These are phyloP conservation scores for Phyto melanocephala DNA, from an alignment of 2,888 invertebrate species.

Conservation along the genomic window DNA sequence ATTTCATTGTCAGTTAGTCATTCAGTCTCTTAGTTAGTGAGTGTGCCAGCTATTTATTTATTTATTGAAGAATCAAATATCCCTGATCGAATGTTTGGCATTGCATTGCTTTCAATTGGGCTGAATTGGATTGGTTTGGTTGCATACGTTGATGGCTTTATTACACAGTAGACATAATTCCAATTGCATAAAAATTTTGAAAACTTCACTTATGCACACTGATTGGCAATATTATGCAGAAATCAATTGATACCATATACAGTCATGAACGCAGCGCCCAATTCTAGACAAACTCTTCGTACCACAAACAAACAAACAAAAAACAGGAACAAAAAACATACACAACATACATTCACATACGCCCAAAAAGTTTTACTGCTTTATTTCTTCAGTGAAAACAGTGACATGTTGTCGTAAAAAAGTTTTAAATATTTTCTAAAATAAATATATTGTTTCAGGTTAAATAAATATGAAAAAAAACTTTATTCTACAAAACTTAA, in stretches of 20 bases:
- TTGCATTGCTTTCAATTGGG: slow-evolving; percentile 10
- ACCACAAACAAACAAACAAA: background rate
- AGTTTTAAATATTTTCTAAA: too few species aligned
- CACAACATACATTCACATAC: slow-evolving; percentile 4
- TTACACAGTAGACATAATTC: slow-evolving; percentile 59
- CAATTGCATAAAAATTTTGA: slow-evolving; percentile 60
- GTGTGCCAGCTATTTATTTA: slow-evolving; percentile 23
- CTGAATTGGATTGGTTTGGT: background rate
- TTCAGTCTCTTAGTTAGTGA: background rate
- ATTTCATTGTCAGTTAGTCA: slow-evolving; percentile 8
- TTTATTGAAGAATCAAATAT: background rate
- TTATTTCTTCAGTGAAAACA: slow-evolving; percentile 3
- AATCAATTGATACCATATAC: slow-evolving; percentile 71
- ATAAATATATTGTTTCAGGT: too few species aligned
- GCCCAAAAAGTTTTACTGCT: background rate
- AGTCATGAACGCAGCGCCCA: slow-evolving; percentile 71
- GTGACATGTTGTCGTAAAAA: background rate
- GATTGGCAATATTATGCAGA: slow-evolving; percentile 64
- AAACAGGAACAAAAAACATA: background rate
- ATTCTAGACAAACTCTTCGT: slow-evolving; percentile 67
- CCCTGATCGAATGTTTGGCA: slow-evolving; percentile 30
- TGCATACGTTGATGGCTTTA: slow-evolving; percentile 59
- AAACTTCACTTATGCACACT: slow-evolving; percentile 60
- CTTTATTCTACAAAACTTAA: too few species aligned
- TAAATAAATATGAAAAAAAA: too few species aligned